phyloP scores from a whole-genome alignment of 2,113 vertebrate species.

The Physeter macrocephalus region DNA sequence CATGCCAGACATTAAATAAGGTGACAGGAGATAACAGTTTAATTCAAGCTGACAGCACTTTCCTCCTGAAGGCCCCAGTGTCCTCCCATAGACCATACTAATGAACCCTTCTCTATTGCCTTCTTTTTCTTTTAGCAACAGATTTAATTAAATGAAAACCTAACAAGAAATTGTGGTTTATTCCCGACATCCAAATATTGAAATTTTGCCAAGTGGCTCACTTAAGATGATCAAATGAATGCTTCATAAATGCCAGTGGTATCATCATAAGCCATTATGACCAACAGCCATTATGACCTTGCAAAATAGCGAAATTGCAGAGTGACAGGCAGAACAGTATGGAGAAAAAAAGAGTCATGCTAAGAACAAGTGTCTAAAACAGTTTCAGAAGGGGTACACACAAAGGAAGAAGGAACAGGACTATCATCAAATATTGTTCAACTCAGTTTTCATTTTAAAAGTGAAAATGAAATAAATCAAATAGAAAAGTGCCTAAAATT shows the following conservation, averaged over 20 bases:
- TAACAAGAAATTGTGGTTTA: neutral
- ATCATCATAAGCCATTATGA: neutral
- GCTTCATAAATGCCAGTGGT: neutral
- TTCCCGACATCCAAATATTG: neutral
- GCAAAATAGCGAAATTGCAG: neutral
- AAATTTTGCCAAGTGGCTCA: neutral
- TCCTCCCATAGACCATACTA: neutral
- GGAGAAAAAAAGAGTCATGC: neutral
- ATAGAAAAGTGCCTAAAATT: neutral
- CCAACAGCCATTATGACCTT: neutral
- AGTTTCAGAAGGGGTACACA: neutral
- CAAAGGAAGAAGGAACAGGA: neutral
- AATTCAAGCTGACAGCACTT: neutral
- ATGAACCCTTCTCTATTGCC: neutral
- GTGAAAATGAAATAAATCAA: neutral
- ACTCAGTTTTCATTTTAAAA: constrained; percentile 24
- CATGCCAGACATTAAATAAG: neutral
- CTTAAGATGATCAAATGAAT: neutral
- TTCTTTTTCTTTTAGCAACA: neutral
- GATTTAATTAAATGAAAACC: neutral
- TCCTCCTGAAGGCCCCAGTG: neutral
- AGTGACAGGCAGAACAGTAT: neutral
- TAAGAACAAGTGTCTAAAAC: neutral
- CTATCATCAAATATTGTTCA: neutral
- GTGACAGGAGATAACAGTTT: neutral